Base-by-base conservation (phyloP, 1,140 invertebrate genomes). In the Formica exsecta region DNA sequence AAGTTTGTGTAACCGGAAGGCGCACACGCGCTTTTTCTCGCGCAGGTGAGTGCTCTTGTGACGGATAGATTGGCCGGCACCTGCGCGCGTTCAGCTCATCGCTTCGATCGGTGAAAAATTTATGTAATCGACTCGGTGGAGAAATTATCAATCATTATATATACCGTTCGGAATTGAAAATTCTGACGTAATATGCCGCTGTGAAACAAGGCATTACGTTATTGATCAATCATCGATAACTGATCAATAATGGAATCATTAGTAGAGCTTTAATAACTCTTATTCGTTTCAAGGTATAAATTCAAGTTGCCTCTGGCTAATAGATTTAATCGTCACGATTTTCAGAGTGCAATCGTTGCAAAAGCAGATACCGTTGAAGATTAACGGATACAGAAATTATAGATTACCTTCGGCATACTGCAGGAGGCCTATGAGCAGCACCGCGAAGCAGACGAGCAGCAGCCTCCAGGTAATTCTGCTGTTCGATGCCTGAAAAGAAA, bases 381-480 rank as follows among this genome's bases (percentile, higher is more conserved):
- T 36, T 41, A 64, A 64, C 5, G 48, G 73, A 38, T 13, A 22
- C 36, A 36, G n/a, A 59, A 59, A 68, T 87, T 57, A 51, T 44
- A 62, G 38, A 73, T 92, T 91, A 95, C 95, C 94, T 93, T 95
- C 94, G 80, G 91, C 91, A 88, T 94, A 90, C 74, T 94, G 89
- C 68, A 92, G 87, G 54, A 92, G 84, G 83, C 91, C 92, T 68
- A 93, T 51, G 44, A 95, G 89, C 73, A 95, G 75, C 57, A 94
- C 84, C 51, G 73, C 75, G 81, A 93, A 89, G 84, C 94, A 94
- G 68, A 90, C 64, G 80, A 94, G 86, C 79, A 94, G 66, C 76
- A 92, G 86, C 44, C 91, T 91, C 84, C 91, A 91, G 81, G 91
- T 89, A 74, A 87, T 86, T 81, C 87, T 89, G 80, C 79, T 86